Conservation (phyloP, 2,888 invertebrate genomes). For the Ptycholaimellus sp. region DNA sequence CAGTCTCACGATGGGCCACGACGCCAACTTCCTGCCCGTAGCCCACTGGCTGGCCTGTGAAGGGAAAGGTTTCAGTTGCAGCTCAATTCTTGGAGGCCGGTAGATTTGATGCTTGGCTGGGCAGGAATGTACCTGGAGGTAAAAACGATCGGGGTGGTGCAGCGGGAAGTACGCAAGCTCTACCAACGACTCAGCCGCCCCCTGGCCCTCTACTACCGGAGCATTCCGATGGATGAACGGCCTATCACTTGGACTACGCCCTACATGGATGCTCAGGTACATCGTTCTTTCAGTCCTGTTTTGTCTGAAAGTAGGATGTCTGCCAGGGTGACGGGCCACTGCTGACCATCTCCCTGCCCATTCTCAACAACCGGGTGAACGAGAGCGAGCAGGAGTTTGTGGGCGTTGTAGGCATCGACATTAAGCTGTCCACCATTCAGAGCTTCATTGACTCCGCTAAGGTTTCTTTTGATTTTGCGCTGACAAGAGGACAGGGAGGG, state of each 20-base stretch:
- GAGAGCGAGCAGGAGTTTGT: conserved; percentile 3
- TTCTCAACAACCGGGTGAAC: conserved; percentile 9
- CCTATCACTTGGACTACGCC: conserved; percentile 13
- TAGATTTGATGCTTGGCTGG: neutral
- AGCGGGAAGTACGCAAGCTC: too few species aligned
- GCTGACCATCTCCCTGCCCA: conserved; percentile 16
- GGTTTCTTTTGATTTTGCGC: too few species aligned
- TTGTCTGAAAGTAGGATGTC: too few species aligned
- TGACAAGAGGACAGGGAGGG: too few species aligned
- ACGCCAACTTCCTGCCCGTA: conserved; percentile 14
- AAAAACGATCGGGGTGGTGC: too few species aligned
- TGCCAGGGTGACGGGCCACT: conserved; percentile 16
- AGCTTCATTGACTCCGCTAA: too few species aligned
- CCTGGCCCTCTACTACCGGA: conserved; percentile 9
- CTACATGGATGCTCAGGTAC: conserved; percentile 8
- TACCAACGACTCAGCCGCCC: conserved; percentile 11
- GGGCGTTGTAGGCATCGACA: conserved; percentile 7
- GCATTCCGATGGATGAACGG: conserved; percentile 9
- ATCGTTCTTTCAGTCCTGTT: too few species aligned
- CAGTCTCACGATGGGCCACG: conserved; percentile 20
- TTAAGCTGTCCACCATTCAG: conserved; percentile 2
- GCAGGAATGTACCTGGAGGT: too few species aligned
- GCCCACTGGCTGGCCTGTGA: conserved; percentile 15
- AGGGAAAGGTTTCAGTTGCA: conserved; percentile 3
- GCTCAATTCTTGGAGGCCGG: neutral